These are phyloP conservation scores for Gryon sp. DNA, from an alignment of 1,140 invertebrate genomes.

Conservation along the genomic window DNA sequence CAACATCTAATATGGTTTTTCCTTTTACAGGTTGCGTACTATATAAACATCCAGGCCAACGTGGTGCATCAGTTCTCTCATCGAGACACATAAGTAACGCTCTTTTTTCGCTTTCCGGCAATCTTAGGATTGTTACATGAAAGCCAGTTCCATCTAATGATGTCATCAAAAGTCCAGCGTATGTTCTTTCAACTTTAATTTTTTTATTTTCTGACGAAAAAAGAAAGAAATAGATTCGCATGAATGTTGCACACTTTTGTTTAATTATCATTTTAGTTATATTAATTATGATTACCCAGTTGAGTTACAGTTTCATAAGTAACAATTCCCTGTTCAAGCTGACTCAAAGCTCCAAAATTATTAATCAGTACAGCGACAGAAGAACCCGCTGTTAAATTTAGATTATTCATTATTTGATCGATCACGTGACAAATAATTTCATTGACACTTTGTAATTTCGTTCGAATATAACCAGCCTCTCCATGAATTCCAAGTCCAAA, in stretches of 20 bases:
- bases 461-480: conserved; percentile 88
- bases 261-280: neutral
- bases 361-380: conserved; percentile 86
- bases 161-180: conserved; percentile 87
- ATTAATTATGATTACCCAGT: conserved; percentile 76
- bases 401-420: conserved; percentile 76
- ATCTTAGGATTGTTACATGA: conserved; percentile 85
- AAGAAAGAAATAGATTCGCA: neutral
- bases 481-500: conserved; percentile 92
- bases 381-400: conserved; percentile 80
- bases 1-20: conserved; percentile 8
- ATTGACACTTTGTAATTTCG: conserved; percentile 81
- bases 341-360: conserved; percentile 88
- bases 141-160: conserved; percentile 91
- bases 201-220: conserved; percentile 77
- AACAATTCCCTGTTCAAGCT: conserved; percentile 89
- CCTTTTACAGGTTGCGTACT: conserved; percentile 46
- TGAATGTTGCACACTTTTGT: too few species aligned
- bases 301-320: conserved; percentile 84
- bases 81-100: conserved; percentile 82
- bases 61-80: conserved; percentile 80
- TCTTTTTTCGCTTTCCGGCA: conserved; percentile 76
- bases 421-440: conserved; percentile 79
- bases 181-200: conserved; percentile 83
- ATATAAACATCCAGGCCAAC: conserved; percentile 81